Evolutionary conservation across 2,797 vertebrate species (phyloP), one percentile per base, ranked within the genome.

Genomic region (Myiothlypis chrysogaster): DNA sequence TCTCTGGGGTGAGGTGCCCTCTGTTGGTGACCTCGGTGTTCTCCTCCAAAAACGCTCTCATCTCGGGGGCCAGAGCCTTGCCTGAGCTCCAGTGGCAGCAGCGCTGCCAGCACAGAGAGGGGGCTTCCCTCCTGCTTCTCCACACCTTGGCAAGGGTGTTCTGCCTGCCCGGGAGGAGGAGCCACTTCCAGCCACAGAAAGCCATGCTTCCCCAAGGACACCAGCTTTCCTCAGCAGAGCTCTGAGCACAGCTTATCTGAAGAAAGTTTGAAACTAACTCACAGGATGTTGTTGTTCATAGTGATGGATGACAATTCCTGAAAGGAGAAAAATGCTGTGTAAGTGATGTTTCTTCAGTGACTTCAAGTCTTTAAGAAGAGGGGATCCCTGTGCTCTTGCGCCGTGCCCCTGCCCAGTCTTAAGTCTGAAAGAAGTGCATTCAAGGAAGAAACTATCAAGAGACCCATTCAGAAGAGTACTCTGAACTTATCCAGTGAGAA

Each of bases 1-100:
- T 98, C 97, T 99, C 99, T 5, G 99, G 99, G 0, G 99, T 99
- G 90, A 99, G 98, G 55, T 97, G 97, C 16, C 97, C 97, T 2
- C 88, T 97, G 70, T 87, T 98, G 30, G 97, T 98, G n/a, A 98
- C 93, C 91, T 99, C 98, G 0, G 99, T 99, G 97, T 99, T 99
- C 60, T 98, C 98, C 72, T 97, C 92, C 87, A 99, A 97, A 92
- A 99, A 99, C 0, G 80, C 96, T 85, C 97, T 98, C 68, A 98
- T 83, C 12, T 94, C 92, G 0, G 96, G 95, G 35, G 96, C 87
- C 75, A 96, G 34, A 56, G 76, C 30, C 68, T 70, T 93, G 65
- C 96, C 87, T 0, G 82, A 4, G 2, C 77, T 91, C 90, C 97
- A 94, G 11, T 95, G 80, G 75, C 87, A 86, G 65, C 61, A 84